Evolutionary conservation across 2,113 vertebrate species (phyloP).

Genomic region (Gobiocypris rarus): DNA sequence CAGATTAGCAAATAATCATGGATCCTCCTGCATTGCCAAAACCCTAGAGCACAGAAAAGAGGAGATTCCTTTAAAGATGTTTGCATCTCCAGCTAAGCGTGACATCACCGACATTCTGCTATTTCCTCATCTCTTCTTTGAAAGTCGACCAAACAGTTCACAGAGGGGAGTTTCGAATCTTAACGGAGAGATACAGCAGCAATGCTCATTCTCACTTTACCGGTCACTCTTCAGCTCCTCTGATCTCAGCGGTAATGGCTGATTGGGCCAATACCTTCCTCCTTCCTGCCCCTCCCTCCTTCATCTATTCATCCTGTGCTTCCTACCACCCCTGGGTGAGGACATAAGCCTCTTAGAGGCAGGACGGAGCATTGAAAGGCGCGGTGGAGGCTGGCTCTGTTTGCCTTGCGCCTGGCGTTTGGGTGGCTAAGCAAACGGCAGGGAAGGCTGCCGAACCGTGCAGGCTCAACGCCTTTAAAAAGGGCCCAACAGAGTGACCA

Average conservation of each 20-base stretch:
- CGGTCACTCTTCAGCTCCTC: slow-evolving; percentile 21
- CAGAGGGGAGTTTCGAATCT: slow-evolving; percentile 4
- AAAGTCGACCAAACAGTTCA: slow-evolving; percentile 27
- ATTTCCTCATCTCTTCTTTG: slow-evolving; percentile 29
- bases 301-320: slow-evolving; percentile 53
- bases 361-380: slow-evolving; percentile 50
- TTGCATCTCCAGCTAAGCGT: slow-evolving; percentile 28
- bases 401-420: slow-evolving; percentile 29
- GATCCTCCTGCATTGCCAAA: slow-evolving; percentile 18
- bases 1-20: slow-evolving; percentile 29
- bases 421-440: slow-evolving; percentile 54
- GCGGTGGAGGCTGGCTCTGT: slow-evolving; percentile 46
- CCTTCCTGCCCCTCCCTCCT: slow-evolving; percentile 56
- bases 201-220: background rate
- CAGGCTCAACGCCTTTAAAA: slow-evolving; percentile 48
- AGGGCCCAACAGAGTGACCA: slow-evolving; percentile 65
- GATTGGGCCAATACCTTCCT: slow-evolving; percentile 48
- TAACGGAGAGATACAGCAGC: background rate
- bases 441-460: slow-evolving; percentile 37
- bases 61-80: slow-evolving; percentile 22
- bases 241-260: slow-evolving; percentile 49
- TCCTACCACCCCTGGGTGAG: slow-evolving; percentile 62
- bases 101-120: background rate
- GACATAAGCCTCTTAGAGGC: slow-evolving; percentile 73
- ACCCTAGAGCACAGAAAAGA: slow-evolving; percentile 10